A percentile compares a stretch with the other conserved stretches of the same genome.
Evolutionary conservation across 53 echinoderm and acorn worm species (phyloP).

Genomic region (Apostichopus leukothele): DNA sequence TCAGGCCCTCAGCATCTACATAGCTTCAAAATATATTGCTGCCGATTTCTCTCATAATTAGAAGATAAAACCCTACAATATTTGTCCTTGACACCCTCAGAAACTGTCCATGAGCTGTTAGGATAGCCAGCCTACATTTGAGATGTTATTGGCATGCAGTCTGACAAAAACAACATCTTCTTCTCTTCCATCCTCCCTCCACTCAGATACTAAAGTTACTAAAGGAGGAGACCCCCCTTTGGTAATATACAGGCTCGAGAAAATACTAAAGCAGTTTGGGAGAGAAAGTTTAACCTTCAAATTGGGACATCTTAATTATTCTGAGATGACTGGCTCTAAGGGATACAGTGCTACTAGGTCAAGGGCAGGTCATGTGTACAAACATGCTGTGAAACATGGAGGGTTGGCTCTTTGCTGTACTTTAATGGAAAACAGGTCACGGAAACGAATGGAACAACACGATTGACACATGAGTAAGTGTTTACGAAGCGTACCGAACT

Average conservation of each 20-base stretch:
- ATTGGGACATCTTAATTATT: neutral
- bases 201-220: too few relatives aligned
- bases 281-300: neutral
- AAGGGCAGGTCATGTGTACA: neutral
- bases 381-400: neutral
- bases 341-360: neutral
- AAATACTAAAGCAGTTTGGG: too few relatives aligned
- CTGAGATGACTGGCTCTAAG: neutral
- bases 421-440: neutral
- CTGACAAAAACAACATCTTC: neutral
- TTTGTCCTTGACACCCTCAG: neutral
- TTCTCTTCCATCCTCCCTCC: neutral
- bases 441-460: too few relatives aligned
- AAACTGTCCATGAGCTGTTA: constrained; percentile 1
- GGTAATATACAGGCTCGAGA: too few relatives aligned
- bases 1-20: neutral
- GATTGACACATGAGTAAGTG: too few relatives aligned
- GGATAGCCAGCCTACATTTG: neutral
- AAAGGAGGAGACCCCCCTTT: too few relatives aligned
- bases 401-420: neutral
- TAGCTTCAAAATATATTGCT: too few relatives aligned
- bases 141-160: neutral
- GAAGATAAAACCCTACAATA: neutral
- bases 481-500: too few relatives aligned
- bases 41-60: too few relatives aligned